A percentile compares a stretch with the other conserved stretches of the same genome.
Evolutionary conservation across 1,140 invertebrate genomes (phyloP).

Genomic region (Helicoverpa zea): DNA sequence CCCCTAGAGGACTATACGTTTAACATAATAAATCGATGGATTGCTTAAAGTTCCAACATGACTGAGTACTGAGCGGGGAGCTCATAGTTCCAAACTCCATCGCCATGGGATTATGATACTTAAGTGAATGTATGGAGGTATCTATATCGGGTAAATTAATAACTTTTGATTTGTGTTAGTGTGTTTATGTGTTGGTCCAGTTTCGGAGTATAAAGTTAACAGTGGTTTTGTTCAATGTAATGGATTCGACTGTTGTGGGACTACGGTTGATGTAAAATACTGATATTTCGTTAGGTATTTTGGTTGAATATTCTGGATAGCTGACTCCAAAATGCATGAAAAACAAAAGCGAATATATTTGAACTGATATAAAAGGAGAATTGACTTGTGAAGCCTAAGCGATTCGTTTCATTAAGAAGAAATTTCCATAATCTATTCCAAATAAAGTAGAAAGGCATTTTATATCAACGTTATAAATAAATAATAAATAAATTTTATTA

Average conservation of each 20-base stretch:
- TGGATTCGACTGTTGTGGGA: background rate
- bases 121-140: conserved; percentile 45
- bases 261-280: too few species aligned
- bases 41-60: conserved; percentile 39
- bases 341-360: too few species aligned
- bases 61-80: conserved; percentile 42
- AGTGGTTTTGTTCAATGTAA: background rate
- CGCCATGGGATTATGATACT: conserved; percentile 30
- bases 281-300: too few species aligned
- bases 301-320: too few species aligned
- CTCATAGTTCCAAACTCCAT: conserved; percentile 42
- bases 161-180: conserved; percentile 39
- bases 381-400: too few species aligned
- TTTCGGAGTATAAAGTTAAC: background rate
- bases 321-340: too few species aligned
- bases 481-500: conserved; percentile 36
- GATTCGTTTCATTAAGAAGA: background rate
- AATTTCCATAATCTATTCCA: background rate
- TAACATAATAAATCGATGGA: conserved; percentile 52
- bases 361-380: too few species aligned
- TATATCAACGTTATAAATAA: conserved; percentile 15
- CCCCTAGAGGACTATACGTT: conserved; percentile 47
- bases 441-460: conserved; percentile 12
- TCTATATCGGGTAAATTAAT: conserved; percentile 31
- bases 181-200: background rate